These are phyloP conservation scores for Anolis carolinensis DNA, from an alignment of 2,113 vertebrate genomes.

Conservation along the genomic window DNA sequence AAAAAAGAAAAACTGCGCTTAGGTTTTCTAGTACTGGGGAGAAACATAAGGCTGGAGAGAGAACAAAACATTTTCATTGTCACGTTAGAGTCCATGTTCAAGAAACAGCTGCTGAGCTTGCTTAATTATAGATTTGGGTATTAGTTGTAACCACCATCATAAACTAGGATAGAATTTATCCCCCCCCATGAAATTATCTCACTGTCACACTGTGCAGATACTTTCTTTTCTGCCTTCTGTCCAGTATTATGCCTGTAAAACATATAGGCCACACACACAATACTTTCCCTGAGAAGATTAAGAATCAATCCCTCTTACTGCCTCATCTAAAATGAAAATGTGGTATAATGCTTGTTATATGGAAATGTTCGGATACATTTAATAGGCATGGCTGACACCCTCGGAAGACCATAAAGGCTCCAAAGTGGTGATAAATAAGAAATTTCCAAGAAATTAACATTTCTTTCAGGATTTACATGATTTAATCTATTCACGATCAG, in stretches of 20 bases:
- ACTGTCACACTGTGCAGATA: neutral
- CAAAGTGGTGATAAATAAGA: neutral
- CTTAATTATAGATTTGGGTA: slow-evolving; percentile 2
- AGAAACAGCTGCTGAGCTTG: neutral
- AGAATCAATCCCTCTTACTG: slow-evolving; percentile 3
- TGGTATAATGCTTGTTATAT: neutral
- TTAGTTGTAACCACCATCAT: neutral
- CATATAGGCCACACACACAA: neutral
- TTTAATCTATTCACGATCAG: neutral
- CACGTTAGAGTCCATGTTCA: neutral
- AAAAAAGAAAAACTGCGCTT: too few relatives aligned
- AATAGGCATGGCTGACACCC: neutral
- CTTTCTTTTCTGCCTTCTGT: neutral
- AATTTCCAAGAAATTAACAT: neutral
- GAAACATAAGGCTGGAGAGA: too few relatives aligned
- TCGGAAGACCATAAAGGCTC: neutral
- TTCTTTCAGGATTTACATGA: neutral
- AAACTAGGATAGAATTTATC: neutral
- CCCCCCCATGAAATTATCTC: neutral
- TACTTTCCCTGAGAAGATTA: neutral
- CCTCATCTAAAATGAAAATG: slow-evolving; percentile 7
- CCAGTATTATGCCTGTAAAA: neutral
- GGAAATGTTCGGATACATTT: neutral
- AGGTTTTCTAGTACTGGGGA: too few relatives aligned
- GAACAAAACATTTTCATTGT: neutral